Evolutionary conservation across 2,797 vertebrate genomes (phyloP).

Genomic region (Cheirogaleus major): DNA sequence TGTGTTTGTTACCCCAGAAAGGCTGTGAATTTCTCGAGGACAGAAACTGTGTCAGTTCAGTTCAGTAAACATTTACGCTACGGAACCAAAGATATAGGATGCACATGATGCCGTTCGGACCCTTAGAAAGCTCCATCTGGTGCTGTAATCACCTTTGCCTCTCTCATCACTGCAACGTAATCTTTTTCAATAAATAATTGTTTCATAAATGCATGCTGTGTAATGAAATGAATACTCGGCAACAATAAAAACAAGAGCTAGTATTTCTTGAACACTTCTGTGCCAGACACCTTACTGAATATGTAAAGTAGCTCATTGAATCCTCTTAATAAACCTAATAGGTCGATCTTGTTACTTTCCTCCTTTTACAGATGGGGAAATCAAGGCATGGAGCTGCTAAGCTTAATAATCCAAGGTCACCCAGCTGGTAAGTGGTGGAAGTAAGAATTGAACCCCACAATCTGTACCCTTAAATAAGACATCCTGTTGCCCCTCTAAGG

Average conservation of each 20-base stretch:
- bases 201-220: conserved; percentile 24
- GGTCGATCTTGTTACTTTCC: not conserved
- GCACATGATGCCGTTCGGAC: not conserved
- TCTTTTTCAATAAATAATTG: conserved; percentile 33
- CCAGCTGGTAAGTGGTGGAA: not conserved
- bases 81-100: not conserved
- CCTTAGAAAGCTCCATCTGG: not conserved
- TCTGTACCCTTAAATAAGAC: not conserved
- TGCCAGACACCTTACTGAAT: not conserved
- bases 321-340: not conserved
- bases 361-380: not conserved
- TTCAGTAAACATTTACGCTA: not conserved
- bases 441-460: not conserved
- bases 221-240: not conserved
- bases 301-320: not conserved
- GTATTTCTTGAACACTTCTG: not conserved
- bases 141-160: not conserved
- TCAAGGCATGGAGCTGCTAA: conserved; percentile 2
- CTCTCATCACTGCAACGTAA: not conserved
- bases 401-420: not conserved
- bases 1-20: conserved; percentile 34
- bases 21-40: conserved; percentile 59
- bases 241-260: not conserved
- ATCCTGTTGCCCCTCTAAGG: not conserved
- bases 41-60: conserved; percentile 41